A percentile compares a stretch with the other conserved stretches of the same genome.
These are phyloP conservation scores for Vulpes vulpes DNA, from an alignment of 2,113 vertebrate species.

Conservation along the genomic window DNA sequence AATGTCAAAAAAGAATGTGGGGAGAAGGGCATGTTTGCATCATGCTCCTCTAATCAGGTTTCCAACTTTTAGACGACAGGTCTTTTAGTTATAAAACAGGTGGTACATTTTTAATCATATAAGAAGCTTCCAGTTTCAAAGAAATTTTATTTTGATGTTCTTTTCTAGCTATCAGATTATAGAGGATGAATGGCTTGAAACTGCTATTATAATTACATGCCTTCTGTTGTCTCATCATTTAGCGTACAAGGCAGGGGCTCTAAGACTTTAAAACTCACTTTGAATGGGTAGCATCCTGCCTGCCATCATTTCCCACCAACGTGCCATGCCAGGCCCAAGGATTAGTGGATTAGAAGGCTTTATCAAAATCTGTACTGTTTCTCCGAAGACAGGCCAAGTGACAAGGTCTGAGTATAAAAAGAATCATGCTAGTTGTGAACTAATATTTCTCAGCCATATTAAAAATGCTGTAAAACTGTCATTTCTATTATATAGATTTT, in stretches of 20 bases:
- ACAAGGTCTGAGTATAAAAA: conserved; percentile 80
- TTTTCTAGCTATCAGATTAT: conserved; percentile 88
- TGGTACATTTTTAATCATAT: conserved; percentile 89
- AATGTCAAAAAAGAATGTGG: conserved; percentile 2
- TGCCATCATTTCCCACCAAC: conserved; percentile 84
- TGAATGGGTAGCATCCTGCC: conserved; percentile 90
- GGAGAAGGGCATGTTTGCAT: conserved; percentile 81
- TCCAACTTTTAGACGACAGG: conserved; percentile 81
- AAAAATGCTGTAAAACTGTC: conserved; percentile 17
- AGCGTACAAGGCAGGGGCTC: background rate
- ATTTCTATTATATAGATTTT: conserved; percentile 20
- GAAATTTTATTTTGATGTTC: conserved; percentile 89
- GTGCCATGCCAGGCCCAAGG: conserved; percentile 84
- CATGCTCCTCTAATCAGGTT: conserved; percentile 85
- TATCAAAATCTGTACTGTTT: conserved; percentile 81
- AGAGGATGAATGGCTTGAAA: conserved; percentile 86
- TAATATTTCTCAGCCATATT: conserved; percentile 24
- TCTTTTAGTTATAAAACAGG: conserved; percentile 79
- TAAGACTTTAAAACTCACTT: conserved; percentile 76
- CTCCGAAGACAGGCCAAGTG: conserved; percentile 76
- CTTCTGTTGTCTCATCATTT: conserved; percentile 85
- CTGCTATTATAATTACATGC: conserved; percentile 87
- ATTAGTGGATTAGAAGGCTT: conserved; percentile 80
- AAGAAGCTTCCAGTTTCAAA: conserved; percentile 87
- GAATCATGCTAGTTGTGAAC: conserved; percentile 55